Percentiles rank a stretch among this genome's conserved stretches.
phyloP scores from a whole-genome alignment of 2,113 vertebrate genomes.

The Lophura nycthemera region DNA sequence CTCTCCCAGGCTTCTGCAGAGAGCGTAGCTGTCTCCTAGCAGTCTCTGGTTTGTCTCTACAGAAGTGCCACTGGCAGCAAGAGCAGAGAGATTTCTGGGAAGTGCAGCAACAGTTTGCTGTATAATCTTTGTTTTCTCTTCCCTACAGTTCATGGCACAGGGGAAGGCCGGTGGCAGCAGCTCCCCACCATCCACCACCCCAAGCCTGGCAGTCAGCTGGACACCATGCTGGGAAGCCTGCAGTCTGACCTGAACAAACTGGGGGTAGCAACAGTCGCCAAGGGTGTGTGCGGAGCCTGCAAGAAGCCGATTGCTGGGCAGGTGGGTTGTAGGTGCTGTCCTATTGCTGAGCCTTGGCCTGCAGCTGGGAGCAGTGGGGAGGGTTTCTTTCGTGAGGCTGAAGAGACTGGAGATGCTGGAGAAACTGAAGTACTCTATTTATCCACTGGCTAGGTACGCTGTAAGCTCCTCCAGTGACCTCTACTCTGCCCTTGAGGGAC shows the following conservation, averaged over 20 bases:
- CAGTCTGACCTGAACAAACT: conserved; percentile 97
- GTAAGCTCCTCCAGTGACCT: conserved; percentile 77
- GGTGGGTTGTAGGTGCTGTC: conserved; percentile 79
- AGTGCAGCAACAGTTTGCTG: not conserved
- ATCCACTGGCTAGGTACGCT: conserved; percentile 76
- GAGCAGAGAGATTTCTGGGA: not conserved
- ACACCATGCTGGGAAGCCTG: conserved; percentile 97
- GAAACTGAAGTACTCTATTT: conserved; percentile 78
- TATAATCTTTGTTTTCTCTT: not conserved
- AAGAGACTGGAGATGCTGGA: conserved; percentile 69
- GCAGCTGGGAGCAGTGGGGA: conserved; percentile 34
- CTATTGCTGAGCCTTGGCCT: not conserved
- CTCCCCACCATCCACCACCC: conserved; percentile 81
- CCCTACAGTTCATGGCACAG: conserved; percentile 91
- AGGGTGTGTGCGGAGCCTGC: conserved; percentile 97
- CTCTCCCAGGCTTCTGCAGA: not conserved
- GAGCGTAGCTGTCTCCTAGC: not conserved
- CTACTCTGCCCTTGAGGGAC: conserved; percentile 75
- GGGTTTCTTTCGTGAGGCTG: conserved; percentile 60
- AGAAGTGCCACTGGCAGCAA: not conserved
- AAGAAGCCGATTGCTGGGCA: conserved; percentile 97
- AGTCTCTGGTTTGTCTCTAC: not conserved
- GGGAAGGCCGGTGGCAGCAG: conserved; percentile 83
- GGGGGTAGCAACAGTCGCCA: conserved; percentile 95
- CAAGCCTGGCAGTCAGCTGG: conserved; percentile 94